phyloP scores from a whole-genome alignment of 2,797 vertebrate genomes.

The Loris lydekkerianus region DNA sequence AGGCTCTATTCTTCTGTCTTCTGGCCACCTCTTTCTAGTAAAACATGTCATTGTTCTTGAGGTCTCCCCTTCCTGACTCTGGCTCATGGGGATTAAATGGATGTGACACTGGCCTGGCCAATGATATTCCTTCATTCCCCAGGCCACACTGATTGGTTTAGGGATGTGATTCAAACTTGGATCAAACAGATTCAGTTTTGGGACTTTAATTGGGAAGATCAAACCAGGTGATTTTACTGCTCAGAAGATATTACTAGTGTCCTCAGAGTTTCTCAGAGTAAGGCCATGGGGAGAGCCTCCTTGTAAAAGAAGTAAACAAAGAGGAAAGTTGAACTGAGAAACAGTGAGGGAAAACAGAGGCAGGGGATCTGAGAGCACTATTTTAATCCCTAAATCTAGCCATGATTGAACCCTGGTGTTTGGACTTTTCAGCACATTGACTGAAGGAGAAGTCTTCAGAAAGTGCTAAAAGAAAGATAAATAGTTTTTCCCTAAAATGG shows the following conservation, averaged over 20 bases:
- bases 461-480: slow-evolving; percentile 16
- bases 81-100: background rate
- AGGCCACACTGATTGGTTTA: background rate
- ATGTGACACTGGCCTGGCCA: background rate
- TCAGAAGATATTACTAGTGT: background rate
- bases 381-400: background rate
- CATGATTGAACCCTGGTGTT: background rate
- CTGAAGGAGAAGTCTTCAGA: background rate
- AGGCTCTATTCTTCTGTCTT: background rate
- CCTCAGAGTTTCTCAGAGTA: background rate
- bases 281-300: background rate
- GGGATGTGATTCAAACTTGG: background rate
- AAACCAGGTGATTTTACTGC: background rate
- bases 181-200: background rate
- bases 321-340: background rate
- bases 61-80: background rate
- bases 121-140: background rate
- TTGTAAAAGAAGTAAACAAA: background rate
- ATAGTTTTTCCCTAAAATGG: background rate
- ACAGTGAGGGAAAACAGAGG: background rate
- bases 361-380: background rate
- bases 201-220: background rate
- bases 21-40: background rate
- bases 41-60: background rate
- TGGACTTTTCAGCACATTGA: background rate